phyloP scores from a whole-genome alignment of 2,888 invertebrate genomes.

The Drosophila nr. perissopoda region DNA sequence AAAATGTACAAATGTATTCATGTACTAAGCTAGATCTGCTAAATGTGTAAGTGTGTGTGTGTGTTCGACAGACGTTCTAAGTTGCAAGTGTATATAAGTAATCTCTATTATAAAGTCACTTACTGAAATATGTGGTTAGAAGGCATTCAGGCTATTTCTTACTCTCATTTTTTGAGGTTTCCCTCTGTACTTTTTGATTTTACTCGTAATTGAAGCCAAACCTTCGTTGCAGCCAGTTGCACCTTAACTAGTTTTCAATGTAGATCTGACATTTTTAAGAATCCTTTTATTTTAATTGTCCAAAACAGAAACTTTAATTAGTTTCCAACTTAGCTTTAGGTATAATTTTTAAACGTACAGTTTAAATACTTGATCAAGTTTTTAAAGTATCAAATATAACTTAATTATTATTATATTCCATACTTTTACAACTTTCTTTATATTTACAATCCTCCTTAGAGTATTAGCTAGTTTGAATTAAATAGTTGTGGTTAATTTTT shows the following conservation, averaged over 20 bases:
- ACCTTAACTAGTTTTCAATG: not conserved
- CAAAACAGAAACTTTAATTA: not conserved
- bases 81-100: constrained; percentile 52
- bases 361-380: not conserved
- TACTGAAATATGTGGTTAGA: not conserved
- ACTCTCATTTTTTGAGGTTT: not conserved
- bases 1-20: not conserved
- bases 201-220: not conserved
- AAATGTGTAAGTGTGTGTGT: constrained; percentile 4
- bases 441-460: not conserved
- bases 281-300: not conserved
- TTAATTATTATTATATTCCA: not conserved
- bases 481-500: not conserved
- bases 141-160: not conserved
- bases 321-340: no score
- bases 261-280: not conserved
- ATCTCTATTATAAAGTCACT: constrained; percentile 27
- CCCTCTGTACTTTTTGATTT: not conserved
- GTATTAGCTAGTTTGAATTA: constrained; percentile 7
- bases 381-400: not conserved
- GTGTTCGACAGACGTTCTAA: constrained; percentile 21
- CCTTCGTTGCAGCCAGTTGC: not conserved
- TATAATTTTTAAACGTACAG: no score
- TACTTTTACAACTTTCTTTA: not conserved
- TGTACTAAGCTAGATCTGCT: not conserved